Conservation (phyloP, 2,888 invertebrate genomes). For the Caenorhabditis doughertyi region DNA sequence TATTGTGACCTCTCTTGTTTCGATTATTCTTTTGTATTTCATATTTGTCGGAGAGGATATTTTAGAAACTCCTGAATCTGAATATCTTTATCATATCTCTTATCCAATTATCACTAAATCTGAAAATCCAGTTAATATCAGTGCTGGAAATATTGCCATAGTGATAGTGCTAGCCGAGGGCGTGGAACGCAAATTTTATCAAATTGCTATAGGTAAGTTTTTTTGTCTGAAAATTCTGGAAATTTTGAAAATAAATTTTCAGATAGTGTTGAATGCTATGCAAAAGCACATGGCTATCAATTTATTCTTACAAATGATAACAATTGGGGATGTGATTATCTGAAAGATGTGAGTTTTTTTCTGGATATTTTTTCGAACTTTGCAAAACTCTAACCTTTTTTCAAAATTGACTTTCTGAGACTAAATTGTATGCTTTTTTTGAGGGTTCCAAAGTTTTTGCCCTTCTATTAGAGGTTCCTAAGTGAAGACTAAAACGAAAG, state of each 20-base stretch:
- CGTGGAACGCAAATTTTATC: constrained; percentile 1
- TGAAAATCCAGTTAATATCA: background rate
- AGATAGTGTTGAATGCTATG: constrained; percentile 61
- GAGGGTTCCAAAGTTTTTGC: too few relatives aligned
- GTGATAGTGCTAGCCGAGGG: constrained; percentile 1
- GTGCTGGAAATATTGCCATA: background rate
- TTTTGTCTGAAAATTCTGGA: background rate
- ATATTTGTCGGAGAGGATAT: background rate
- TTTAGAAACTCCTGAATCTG: background rate
- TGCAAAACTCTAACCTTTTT: too few relatives aligned
- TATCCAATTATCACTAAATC: background rate
- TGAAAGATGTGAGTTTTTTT: constrained; percentile 53
- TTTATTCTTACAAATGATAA: constrained; percentile 24
- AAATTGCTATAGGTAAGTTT: constrained; percentile 38
- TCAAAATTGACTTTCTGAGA: too few relatives aligned
- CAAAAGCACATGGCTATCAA: constrained; percentile 52
- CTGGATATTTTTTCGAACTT: background rate
- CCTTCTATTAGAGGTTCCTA: too few relatives aligned
- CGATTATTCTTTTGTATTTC: background rate
- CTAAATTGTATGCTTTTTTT: too few relatives aligned
- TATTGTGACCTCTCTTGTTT: background rate
- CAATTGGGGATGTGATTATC: constrained; percentile 36
- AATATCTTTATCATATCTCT: background rate
- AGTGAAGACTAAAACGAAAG: too few relatives aligned
- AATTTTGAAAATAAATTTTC: background rate